Percentiles rank a stretch among this genome's conserved stretches.
These are phyloP conservation scores for Tetropium fuscum DNA, from an alignment of 2,888 invertebrate species.

Conservation along the genomic window DNA sequence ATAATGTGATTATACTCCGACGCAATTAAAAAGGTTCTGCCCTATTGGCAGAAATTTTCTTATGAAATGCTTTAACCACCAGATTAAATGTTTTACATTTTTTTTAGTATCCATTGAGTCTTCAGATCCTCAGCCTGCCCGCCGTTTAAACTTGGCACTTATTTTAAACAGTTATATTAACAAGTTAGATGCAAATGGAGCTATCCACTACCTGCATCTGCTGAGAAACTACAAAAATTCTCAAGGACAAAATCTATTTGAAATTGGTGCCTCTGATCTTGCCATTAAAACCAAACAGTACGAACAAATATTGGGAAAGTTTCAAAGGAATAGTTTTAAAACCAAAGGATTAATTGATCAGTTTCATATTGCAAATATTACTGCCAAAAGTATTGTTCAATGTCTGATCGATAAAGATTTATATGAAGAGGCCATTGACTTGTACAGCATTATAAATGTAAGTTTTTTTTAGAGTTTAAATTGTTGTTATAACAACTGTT, in stretches of 20 bases:
- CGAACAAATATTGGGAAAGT: conserved; percentile 81
- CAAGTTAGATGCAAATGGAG: conserved; percentile 91
- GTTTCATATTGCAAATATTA: conserved; percentile 75
- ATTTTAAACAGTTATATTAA: conserved; percentile 89
- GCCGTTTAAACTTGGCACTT: conserved; percentile 89
- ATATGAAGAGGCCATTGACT: conserved; percentile 90
- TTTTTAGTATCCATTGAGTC: conserved; percentile 80
- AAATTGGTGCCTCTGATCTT: conserved; percentile 85
- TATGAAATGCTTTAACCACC: not conserved
- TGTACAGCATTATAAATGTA: conserved; percentile 91
- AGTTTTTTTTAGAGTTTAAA: conserved; percentile 60
- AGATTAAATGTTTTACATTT: no score
- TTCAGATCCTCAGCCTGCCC: conserved; percentile 82
- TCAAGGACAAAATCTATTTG: conserved; percentile 86
- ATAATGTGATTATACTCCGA: no score
- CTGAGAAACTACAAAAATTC: conserved; percentile 83
- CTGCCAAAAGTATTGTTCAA: conserved; percentile 73
- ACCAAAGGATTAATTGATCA: conserved; percentile 80
- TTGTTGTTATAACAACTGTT: no score
- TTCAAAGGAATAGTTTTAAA: conserved; percentile 73
- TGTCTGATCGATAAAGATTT: conserved; percentile 86
- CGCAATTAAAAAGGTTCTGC: not conserved
- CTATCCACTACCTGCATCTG: conserved; percentile 91
- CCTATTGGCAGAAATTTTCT: not conserved
- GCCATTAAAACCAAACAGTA: conserved; percentile 88